Percentiles rank a stretch among this genome's conserved stretches.
These are phyloP conservation scores for Tetrax tetrax DNA, from an alignment of 2,113 vertebrate species.

Conservation along the genomic window DNA sequence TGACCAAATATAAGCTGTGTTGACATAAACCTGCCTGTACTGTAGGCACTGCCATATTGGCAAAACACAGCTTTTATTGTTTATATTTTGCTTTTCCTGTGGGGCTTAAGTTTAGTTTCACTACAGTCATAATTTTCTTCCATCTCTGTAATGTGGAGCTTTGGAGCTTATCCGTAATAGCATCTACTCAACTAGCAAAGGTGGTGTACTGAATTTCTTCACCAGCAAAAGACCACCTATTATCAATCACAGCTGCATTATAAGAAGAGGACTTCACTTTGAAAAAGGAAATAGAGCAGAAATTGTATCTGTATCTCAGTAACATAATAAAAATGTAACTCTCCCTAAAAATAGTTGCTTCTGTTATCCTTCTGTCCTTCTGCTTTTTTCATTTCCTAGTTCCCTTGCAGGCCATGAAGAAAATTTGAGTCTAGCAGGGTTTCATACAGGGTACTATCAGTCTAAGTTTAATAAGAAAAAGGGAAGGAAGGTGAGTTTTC, in stretches of 20 bases:
- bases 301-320: not conserved
- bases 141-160: not conserved
- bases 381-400: not conserved
- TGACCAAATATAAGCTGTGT: not conserved
- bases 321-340: not conserved
- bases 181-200: not conserved
- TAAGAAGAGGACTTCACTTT: not conserved
- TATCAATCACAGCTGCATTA: not conserved
- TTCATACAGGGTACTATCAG: not conserved
- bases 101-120: not conserved
- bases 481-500: not conserved
- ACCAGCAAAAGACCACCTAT: not conserved
- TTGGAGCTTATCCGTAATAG: not conserved
- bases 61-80: conserved; percentile 9
- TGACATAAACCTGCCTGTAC: not conserved
- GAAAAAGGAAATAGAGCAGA: not conserved
- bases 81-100: not conserved
- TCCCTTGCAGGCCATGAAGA: not conserved
- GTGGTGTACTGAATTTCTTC: not conserved
- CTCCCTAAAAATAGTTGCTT: not conserved
- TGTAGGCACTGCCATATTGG: not conserved
- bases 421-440: not conserved
- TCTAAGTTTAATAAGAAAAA: not conserved
- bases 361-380: not conserved
- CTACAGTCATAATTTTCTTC: not conserved